Base-by-base conservation (phyloP, 2,888 invertebrate species). In the Dasypogon diadema region DNA sequence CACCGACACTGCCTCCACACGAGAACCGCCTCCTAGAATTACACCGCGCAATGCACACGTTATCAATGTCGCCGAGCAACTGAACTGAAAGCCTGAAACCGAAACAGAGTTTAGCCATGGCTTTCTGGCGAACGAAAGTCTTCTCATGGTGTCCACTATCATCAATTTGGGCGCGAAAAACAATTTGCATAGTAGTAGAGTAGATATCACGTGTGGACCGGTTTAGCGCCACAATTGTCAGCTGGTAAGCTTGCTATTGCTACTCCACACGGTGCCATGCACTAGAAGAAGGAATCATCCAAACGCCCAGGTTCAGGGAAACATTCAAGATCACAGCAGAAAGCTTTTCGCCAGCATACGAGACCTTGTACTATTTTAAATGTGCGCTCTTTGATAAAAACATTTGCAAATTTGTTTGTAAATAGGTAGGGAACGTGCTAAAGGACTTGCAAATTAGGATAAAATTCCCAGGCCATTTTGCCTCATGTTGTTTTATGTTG, bases 151-250 rank as follows among this genome's bases (percentile, higher is more conserved):
- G 65, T 12, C 48, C 46, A 46, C 65, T 46, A 65, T 26, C 54
- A 70, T 70, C 51, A 70, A 54, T 70, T 70, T 70, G 70, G 70
- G 70, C 70, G 70, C 70, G 70, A 70, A 70, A 70, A 70, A 65
- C 46, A 51, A 70, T 70, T 70, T 70, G 70, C 54, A 70, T 70
- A 70, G 70, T 48, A 70, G 70, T 54, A 54, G 70, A 70, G 70
- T 70, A 73, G 55, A 73, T 73, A 55, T 73, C 73, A 73, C 55
- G 42, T 73, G 73, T 73, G 73, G 73, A 73, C 73, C 55, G 73
- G 73, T 73, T 73, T 46, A 65, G 46, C 65, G 46, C 46, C 48
- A 65, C 42, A 30, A 73, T 56, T 73, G 73, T 73, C 73, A 73
- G 54, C 42, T 56, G 70, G 48, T 70, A 70, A 70, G 70, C 54